Base-by-base conservation (phyloP, 2,888 invertebrate genomes). In the Clitarchus hookeri region DNA sequence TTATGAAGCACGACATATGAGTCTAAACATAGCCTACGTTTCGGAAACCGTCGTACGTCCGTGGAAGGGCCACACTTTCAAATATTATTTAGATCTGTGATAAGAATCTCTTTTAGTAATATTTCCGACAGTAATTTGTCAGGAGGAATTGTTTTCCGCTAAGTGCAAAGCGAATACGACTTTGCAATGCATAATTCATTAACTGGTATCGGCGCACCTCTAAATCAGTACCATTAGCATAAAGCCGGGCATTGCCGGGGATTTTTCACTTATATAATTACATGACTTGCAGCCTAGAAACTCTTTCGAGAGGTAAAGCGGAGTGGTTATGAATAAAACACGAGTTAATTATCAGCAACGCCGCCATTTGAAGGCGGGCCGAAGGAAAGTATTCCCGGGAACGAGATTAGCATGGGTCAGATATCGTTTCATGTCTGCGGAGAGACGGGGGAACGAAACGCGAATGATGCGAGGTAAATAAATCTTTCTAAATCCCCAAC, bases 291-390 rank as follows among this genome's bases (percentile, higher is more conserved):
- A 19, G 65, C n/a, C 8, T 6, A 65, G n/a, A 65, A 65, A 65
- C 65, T 65, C n/a, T 23, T 65, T 65, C 23, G 8, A 23, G 65
- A 23, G 65, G 65, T 65, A 6, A 23, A 65, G 16, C 65, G 65
- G 65, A 65, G 65, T 65, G 65, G 65, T 65, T 65, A 65, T 65
- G 65, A 65, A 65, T 65, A 65, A 65, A 65, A 65, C 65, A 65
- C 65, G 65, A 65, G 23, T 65, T 65, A 65, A 65, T 65, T 65
- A 65, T 65, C 23, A 65, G 65, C 65, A 19, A 65, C 65, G 8
- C n/a, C 65, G n/a, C 65, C 65, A 65, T 65, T 65, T 23, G 16
- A 9, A 65, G 65, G 65, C 23, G n/a, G 65, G 19, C 23, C 65
- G 23, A 23, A n/a, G 8, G 65, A 65, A 65, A 65, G 65, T 12